Conservation (phyloP, 2,888 invertebrate genomes). For the Ichneumoninae sp. region DNA sequence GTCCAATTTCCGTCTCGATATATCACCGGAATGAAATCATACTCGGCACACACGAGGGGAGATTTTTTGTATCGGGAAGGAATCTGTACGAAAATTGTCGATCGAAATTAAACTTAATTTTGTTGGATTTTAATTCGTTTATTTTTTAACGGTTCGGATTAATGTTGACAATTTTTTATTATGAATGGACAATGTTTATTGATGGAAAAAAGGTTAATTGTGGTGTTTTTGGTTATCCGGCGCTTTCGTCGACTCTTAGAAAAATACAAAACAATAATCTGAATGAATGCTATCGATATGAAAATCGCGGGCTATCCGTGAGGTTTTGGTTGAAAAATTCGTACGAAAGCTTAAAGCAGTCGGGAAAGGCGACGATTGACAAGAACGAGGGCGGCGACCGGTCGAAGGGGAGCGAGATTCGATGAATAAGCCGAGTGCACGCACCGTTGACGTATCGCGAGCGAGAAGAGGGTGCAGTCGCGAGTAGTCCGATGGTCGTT, state of each 20-base stretch:
- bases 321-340: neutral
- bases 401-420: constrained; percentile 10
- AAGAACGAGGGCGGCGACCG: neutral
- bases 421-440: constrained; percentile 2
- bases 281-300: neutral
- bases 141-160: too few species aligned
- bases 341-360: neutral
- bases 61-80: neutral
- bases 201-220: neutral
- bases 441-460: constrained; percentile 12
- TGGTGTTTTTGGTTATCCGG: neutral
- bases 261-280: neutral
- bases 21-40: neutral
- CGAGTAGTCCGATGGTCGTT: constrained; percentile 26
- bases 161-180: neutral
- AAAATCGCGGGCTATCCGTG: neutral
- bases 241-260: neutral
- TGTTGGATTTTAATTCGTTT: too few species aligned
- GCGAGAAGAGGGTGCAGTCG: constrained; percentile 26
- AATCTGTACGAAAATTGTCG: too few species aligned
- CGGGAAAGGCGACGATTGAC: neutral
- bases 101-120: too few species aligned
- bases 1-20: neutral
- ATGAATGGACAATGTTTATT: neutral
- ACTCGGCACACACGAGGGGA: too few species aligned